Evolutionary conservation across 2,888 invertebrate species (phyloP), one percentile per base, ranked within the genome.

Genomic region (Pollenia amentaria): DNA sequence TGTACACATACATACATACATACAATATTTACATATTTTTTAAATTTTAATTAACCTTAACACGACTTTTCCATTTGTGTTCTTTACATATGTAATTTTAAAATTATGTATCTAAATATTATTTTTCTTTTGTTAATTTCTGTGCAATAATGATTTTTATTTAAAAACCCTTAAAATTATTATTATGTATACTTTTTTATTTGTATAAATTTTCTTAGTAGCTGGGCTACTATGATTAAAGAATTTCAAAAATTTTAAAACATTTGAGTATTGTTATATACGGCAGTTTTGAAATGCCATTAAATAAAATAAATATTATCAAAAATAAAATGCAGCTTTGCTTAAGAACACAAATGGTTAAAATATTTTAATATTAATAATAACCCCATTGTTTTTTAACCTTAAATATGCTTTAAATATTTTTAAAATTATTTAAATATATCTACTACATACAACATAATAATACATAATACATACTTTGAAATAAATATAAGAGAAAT

Each of bases 371-470:
- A 29, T 29, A 29, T 29, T 29, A 29, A 72, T 57, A 64, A 42
- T 57, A 76, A 73, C 69, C 64, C 21, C 14, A 80, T 81, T 70
- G 62, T 65, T 77, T 78, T 60, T 67, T 69, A 80, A 42, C 73
- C 48, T 80, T 73, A 84, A 81, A 77, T 87, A 80, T 84, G 87
- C 84, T 87, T 87, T 87, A 87, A 79, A 87, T 83, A 87, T 84
- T 87, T 81, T 81, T 77, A 81, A 84, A 81, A 87, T 84, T 65
- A 83, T 29, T 38, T 42, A 70, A 70, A 29, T 48, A 69, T 55
- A 80, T 75, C 46, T 67, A 83, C 55, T 53, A 64, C 9, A 69
- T 79, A 69, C 40, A 53, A 51, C 42, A 65, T 69, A 79, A 55
- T 65, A 77, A 18, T 48, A 60, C 51, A 42, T 8, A 14, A 69